Conservation (phyloP, 2,113 vertebrate species). For the Lathamus discolor region DNA sequence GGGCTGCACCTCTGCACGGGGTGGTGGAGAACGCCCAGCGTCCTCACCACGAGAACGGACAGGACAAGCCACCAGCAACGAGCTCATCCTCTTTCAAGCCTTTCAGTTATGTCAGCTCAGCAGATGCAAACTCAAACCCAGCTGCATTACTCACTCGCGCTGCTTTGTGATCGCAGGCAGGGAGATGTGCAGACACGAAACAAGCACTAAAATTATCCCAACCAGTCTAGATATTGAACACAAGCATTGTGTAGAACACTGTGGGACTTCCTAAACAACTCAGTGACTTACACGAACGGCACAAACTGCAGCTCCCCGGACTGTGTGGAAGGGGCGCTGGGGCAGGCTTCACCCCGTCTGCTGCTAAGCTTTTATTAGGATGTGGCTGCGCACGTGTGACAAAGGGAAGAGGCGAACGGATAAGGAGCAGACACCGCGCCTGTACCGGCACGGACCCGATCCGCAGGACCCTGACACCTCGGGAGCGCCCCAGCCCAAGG, state of each 20-base stretch:
- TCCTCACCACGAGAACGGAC: rapidly evolving
- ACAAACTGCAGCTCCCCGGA: rapidly evolving
- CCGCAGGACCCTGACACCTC: rapidly evolving
- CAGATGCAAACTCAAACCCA: background rate
- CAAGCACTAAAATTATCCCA: background rate
- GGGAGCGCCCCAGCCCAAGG: rapidly evolving
- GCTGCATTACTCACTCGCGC: background rate
- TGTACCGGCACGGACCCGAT: rapidly evolving
- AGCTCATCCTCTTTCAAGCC: background rate
- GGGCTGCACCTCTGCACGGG: background rate
- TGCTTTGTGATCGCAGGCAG: background rate
- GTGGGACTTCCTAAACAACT: background rate
- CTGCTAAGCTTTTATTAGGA: background rate
- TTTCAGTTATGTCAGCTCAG: background rate
- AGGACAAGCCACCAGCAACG: background rate
- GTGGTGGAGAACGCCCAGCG: rapidly evolving
- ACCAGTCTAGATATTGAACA: background rate
- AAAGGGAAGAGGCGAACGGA: rapidly evolving
- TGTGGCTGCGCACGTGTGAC: rapidly evolving
- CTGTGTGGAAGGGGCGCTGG: rapidly evolving
- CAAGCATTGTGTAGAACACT: rapidly evolving
- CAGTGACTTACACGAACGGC: rapidly evolving
- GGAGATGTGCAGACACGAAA: background rate
- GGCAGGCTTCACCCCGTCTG: rapidly evolving
- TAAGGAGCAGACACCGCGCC: rapidly evolving